Percentiles rank a stretch among this genome's conserved stretches.
Conservation (phyloP, 2,888 invertebrate genomes). For the Mesoligia furuncula region DNA sequence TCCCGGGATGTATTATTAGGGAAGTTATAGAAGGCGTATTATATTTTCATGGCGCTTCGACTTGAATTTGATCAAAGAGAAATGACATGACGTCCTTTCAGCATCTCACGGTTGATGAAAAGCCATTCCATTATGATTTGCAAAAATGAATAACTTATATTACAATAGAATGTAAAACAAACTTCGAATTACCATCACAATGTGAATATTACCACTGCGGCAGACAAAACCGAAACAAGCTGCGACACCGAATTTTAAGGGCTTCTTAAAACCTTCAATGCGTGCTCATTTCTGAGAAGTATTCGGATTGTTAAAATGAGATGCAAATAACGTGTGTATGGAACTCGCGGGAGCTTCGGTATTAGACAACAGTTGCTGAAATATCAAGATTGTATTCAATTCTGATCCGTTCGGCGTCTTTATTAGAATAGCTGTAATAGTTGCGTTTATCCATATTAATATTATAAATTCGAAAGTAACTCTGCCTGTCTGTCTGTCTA, state of each 20-base stretch:
- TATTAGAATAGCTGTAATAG: slow-evolving; percentile 19
- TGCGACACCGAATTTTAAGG: slow-evolving; percentile 40
- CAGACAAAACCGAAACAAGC: slow-evolving; percentile 32
- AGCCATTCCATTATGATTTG: slow-evolving; percentile 3
- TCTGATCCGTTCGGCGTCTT: slow-evolving; percentile 18
- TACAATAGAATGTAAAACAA: slow-evolving; percentile 23
- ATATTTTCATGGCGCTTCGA: background rate
- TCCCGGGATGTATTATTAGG: background rate
- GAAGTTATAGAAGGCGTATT: background rate
- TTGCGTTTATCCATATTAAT: background rate
- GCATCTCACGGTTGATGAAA: background rate
- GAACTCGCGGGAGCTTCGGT: slow-evolving; percentile 13
- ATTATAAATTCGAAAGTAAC: no score
- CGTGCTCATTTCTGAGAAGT: slow-evolving; percentile 34
- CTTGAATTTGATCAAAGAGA: slow-evolving; percentile 1
- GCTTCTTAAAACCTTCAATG: slow-evolving; percentile 35
- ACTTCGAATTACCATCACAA: slow-evolving; percentile 31
- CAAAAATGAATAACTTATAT: slow-evolving; percentile 31
- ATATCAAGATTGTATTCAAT: slow-evolving; percentile 28
- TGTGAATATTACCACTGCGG: slow-evolving; percentile 18
- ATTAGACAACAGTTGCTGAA: slow-evolving; percentile 20
- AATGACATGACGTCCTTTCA: background rate
- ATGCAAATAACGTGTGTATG: slow-evolving; percentile 48
- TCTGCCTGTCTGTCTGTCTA: no score
- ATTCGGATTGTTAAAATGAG: slow-evolving; percentile 38